These are phyloP conservation scores for Campopleginae sp. DNA, from an alignment of 2,888 invertebrate species.

Conservation along the genomic window DNA sequence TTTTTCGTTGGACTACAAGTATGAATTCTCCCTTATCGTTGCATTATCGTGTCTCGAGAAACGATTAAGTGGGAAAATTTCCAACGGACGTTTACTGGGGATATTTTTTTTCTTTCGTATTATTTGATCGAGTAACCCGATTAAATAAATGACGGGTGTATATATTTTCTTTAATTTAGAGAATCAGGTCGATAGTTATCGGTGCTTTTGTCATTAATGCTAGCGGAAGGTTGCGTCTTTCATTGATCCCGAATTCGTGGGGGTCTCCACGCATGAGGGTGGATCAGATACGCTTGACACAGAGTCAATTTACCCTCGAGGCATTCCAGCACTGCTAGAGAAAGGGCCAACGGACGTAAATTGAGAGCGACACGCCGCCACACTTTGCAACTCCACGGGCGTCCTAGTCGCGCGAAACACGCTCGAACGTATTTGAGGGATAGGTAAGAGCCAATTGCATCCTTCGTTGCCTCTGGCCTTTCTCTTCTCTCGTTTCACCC, in stretches of 20 bases:
- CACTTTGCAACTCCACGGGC: conserved; percentile 20
- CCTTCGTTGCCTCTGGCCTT: conserved; percentile 43
- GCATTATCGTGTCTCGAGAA: neutral
- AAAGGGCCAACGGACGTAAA: conserved; percentile 22
- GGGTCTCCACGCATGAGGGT: conserved; percentile 12
- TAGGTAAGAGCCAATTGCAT: conserved; percentile 66
- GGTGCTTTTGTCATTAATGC: neutral
- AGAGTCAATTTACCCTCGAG: conserved; percentile 34
- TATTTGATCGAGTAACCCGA: neutral
- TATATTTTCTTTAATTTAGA: neutral
- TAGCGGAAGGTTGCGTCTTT: neutral
- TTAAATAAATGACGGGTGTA: neutral
- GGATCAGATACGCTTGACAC: conserved; percentile 24
- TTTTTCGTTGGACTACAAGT: no score
- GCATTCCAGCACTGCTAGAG: conserved; percentile 25
- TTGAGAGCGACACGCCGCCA: conserved; percentile 14
- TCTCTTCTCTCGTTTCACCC: conserved; percentile 42
- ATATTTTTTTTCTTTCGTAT: neutral
- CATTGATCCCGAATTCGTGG: conserved; percentile 2
- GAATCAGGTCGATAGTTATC: conserved; percentile 4
- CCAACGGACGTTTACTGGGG: neutral
- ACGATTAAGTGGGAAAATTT: neutral
- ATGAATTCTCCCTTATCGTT: no score
- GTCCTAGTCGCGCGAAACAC: conserved; percentile 29
- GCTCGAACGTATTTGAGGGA: conserved; percentile 51